phyloP scores from a whole-genome alignment of 2,797 vertebrate genomes.

The Todus mexicanus region DNA sequence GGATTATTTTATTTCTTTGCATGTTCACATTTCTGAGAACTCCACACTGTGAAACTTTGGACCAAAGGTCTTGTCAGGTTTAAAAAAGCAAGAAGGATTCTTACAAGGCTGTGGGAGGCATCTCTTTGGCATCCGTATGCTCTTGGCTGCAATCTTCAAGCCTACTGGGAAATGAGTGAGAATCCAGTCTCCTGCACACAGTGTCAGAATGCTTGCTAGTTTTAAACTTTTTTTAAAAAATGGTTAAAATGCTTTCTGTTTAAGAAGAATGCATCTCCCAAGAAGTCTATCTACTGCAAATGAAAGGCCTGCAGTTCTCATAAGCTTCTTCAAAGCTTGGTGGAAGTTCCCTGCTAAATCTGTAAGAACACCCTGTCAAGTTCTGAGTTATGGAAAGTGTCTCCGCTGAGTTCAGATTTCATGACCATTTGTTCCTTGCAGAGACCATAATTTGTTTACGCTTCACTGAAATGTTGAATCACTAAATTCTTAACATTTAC shows the following conservation, averaged over 20 bases:
- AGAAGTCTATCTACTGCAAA: background rate
- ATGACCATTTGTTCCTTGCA: background rate
- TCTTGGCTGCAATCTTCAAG: background rate
- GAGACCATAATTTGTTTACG: background rate
- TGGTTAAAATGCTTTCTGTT: background rate
- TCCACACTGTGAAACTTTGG: background rate
- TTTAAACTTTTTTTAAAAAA: background rate
- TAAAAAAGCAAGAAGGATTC: conserved; percentile 32
- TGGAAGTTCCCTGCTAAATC: background rate
- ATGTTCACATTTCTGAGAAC: conserved; percentile 41
- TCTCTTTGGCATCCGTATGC: background rate
- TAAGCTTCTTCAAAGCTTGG: background rate
- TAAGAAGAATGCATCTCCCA: background rate
- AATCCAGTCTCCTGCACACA: background rate
- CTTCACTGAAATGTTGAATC: background rate
- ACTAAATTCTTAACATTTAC: background rate
- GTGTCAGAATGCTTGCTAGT: background rate
- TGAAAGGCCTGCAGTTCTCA: background rate
- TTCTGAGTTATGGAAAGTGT: background rate
- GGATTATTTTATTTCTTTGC: background rate
- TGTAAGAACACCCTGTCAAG: background rate
- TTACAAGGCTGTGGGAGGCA: conserved; percentile 35
- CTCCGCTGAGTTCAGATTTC: conserved; percentile 4
- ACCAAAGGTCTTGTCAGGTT: conserved; percentile 19
- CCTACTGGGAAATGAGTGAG: background rate